Percentiles rank a stretch among this genome's conserved stretches.
Conservation (phyloP, 1,140 invertebrate species). For the Drosophila bocqueti region DNA sequence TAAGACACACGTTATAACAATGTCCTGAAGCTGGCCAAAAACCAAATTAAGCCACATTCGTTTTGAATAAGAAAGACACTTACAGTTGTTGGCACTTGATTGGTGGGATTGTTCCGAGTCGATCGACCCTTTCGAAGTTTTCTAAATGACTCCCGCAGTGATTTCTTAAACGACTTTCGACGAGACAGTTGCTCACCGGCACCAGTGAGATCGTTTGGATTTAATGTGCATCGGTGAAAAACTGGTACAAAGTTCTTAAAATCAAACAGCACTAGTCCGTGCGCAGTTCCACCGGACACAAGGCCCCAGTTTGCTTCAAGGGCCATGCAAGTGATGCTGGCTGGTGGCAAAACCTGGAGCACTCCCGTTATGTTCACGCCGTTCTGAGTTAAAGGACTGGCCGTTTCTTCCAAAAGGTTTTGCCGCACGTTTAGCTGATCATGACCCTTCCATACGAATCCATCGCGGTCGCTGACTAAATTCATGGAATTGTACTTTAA, state of each 20-base stretch:
- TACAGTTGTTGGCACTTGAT: constrained; percentile 74
- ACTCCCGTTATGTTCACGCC: constrained; percentile 92
- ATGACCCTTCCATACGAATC: constrained; percentile 99
- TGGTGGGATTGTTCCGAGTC: constrained; percentile 86
- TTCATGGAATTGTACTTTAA: constrained; percentile 90
- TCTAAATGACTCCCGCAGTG: constrained; percentile 96
- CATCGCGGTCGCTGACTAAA: constrained; percentile 95
- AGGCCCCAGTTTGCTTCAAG: constrained; percentile 96
- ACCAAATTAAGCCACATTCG: neutral
- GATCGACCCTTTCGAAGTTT: constrained; percentile 95
- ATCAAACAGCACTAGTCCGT: constrained; percentile 96
- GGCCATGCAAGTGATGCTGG: constrained; percentile 95
- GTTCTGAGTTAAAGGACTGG: constrained; percentile 86
- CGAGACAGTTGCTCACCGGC: constrained; percentile 97
- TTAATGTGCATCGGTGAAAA: constrained; percentile 95
- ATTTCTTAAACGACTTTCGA: constrained; percentile 98
- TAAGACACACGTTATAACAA: neutral
- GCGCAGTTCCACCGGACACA: constrained; percentile 96
- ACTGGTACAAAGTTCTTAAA: constrained; percentile 92
- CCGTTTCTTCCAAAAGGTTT: constrained; percentile 69
- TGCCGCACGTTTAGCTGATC: constrained; percentile 89
- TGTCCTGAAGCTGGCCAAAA: neutral
- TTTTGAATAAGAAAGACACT: neutral
- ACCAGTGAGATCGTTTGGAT: constrained; percentile 95
- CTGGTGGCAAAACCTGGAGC: constrained; percentile 96